Evolutionary conservation across 1,140 invertebrate genomes (phyloP), one percentile per base, ranked within the genome.

Genomic region (Ostrea denselamellosa): DNA sequence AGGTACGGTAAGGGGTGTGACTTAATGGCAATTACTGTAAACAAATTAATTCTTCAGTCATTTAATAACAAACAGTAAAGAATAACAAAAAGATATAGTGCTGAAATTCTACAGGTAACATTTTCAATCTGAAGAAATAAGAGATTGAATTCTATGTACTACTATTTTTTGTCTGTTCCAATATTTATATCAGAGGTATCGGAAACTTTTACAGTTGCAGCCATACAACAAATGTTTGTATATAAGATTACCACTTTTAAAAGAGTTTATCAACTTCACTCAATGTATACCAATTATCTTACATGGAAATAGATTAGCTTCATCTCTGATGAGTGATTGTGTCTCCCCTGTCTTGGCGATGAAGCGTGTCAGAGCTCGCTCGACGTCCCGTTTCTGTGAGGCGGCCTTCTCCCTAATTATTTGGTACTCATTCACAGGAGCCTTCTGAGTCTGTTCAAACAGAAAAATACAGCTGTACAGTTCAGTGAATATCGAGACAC

Each of bases 401-500:
- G 98, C 98, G 52, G 98, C 97, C 89, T 95, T 95, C 98, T 99
- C 96, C 93, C 98, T 96, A 81, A 99, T 98, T 3, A 98, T 97
- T 96, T 99, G 98, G 95, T 99, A 99, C 94, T 99, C 98, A 54
- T 98, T 99, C 5, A 98, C 97, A 82, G 98, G 98, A 95, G 99
- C 98, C 95, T 98, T 98, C 93, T 99, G 97, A 3, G 98, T 99
- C 97, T 98, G 93, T 44, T 2, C 34, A 44, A 5, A 44, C 34
- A 44, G 34, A 44, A 44, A 44, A 44, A 44, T 44, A 44, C 34
- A 44, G 34, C 5, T 44, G 5, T 2, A n/a, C n/a, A n/a, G n/a
- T n/a, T n/a, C n/a, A 44, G 34, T 44, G 5, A 44, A 52, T 17
- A 28, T 53, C 53, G 0, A 83, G 17, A 19, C 44, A 34, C 22